phyloP scores from a whole-genome alignment of 2,797 vertebrate genomes.

The Acanthurus lineatus region DNA sequence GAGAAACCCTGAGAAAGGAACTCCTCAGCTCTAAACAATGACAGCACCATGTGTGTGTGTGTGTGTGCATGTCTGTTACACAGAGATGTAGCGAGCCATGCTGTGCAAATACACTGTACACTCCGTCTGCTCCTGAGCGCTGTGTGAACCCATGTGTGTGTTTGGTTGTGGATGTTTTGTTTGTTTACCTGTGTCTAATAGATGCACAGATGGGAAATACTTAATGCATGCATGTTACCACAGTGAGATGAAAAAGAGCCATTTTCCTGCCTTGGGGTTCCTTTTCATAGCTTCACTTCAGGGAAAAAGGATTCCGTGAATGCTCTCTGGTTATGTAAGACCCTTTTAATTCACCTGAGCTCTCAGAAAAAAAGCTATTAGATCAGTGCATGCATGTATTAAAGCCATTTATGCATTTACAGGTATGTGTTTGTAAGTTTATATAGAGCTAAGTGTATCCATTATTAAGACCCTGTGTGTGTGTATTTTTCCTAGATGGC shows the following conservation, averaged over 20 bases:
- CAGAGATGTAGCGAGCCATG: slow-evolving; percentile 15
- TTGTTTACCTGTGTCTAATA: slow-evolving; percentile 64
- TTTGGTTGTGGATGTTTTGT: slow-evolving; percentile 56
- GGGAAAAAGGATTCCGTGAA: slow-evolving; percentile 37
- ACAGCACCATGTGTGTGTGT: slow-evolving; percentile 6
- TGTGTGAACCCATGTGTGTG: slow-evolving; percentile 56
- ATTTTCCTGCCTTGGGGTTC: slow-evolving; percentile 42
- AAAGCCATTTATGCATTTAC: slow-evolving; percentile 9
- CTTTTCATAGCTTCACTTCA: slow-evolving; percentile 51
- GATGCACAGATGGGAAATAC: slow-evolving; percentile 73
- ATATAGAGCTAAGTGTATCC: background rate
- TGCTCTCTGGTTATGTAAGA: slow-evolving; percentile 54
- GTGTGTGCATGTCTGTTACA: slow-evolving; percentile 1
- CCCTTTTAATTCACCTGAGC: slow-evolving; percentile 53
- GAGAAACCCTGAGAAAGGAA: slow-evolving; percentile 42
- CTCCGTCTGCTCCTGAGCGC: slow-evolving; percentile 44
- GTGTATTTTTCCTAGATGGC: slow-evolving; percentile 31
- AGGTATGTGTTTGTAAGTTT: slow-evolving; percentile 12
- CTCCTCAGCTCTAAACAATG: slow-evolving; percentile 18
- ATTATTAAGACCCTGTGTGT: slow-evolving; percentile 14
- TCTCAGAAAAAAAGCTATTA: slow-evolving; percentile 10
- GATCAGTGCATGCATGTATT: slow-evolving; percentile 8
- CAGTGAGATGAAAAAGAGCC: slow-evolving; percentile 44
- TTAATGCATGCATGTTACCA: slow-evolving; percentile 45
- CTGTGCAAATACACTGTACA: slow-evolving; percentile 38